phyloP scores from a whole-genome alignment of 2,888 invertebrate genomes.

The Oasisia sp. region DNA sequence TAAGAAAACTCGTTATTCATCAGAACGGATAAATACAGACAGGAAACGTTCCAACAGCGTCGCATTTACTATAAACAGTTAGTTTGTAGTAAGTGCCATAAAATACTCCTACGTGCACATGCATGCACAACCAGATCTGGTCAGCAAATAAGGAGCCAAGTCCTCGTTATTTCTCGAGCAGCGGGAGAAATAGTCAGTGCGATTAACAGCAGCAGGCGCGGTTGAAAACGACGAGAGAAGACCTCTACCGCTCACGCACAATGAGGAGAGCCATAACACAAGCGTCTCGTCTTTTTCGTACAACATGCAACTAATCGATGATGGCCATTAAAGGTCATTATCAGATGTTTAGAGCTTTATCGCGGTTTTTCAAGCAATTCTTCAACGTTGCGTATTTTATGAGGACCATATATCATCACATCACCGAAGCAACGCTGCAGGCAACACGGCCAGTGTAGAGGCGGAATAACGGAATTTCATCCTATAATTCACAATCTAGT shows the following conservation, averaged over 20 bases:
- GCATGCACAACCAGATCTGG: too few relatives aligned
- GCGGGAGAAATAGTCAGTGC: background rate
- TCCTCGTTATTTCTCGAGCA: too few relatives aligned
- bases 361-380: background rate
- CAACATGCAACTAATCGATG: background rate
- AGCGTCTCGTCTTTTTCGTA: background rate
- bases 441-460: background rate
- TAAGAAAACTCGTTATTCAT: too few relatives aligned
- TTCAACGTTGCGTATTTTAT: background rate
- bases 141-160: too few relatives aligned
- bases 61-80: too few relatives aligned
- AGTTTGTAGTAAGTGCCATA: too few relatives aligned
- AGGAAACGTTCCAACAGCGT: too few relatives aligned
- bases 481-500: background rate
- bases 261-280: background rate
- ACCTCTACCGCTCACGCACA: background rate
- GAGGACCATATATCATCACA: background rate
- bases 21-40: too few relatives aligned
- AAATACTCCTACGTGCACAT: too few relatives aligned
- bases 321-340: background rate
- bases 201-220: background rate
- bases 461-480: background rate
- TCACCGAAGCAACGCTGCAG: background rate
- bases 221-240: background rate
- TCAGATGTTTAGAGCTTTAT: background rate